Evolutionary conservation across 2,113 vertebrate species (phyloP).

Genomic region (Herpailurus yagouaroundi): DNA sequence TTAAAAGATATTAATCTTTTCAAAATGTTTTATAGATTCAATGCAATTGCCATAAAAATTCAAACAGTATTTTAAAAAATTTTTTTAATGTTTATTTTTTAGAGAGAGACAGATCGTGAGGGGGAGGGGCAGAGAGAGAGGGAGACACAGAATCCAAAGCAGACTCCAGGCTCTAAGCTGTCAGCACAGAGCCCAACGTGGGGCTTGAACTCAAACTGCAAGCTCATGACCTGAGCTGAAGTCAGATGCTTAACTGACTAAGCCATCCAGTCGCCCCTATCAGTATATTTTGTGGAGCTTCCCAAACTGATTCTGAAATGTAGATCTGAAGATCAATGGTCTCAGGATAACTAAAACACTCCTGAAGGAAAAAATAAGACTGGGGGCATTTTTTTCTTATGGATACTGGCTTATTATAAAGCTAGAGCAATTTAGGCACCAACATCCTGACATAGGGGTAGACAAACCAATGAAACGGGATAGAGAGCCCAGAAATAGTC

Average conservation of each 20-base stretch:
- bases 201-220: too few relatives aligned
- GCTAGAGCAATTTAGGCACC: not conserved
- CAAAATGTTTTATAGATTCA: not conserved
- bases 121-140: too few relatives aligned
- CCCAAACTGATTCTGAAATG: not conserved
- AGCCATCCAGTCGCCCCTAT: too few relatives aligned
- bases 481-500: not conserved
- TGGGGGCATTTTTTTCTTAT: not conserved
- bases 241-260: too few relatives aligned
- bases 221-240: too few relatives aligned
- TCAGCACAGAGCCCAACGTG: too few relatives aligned
- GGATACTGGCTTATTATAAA: not conserved
- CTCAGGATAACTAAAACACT: not conserved
- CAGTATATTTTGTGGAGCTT: not conserved
- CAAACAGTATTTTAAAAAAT: not conserved
- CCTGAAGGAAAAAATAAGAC: not conserved
- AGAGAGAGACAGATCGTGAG: too few relatives aligned
- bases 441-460: not conserved
- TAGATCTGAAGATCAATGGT: not conserved
- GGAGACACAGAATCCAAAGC: too few relatives aligned
- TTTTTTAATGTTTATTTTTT: too few relatives aligned
- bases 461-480: not conserved
- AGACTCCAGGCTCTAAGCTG: too few relatives aligned
- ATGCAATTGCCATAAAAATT: slow-evolving; percentile 7
- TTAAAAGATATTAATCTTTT: not conserved